Conservation (phyloP, 37 sponge, comb jelly and placozoan species). For the Diacarnus erythraeanus region DNA sequence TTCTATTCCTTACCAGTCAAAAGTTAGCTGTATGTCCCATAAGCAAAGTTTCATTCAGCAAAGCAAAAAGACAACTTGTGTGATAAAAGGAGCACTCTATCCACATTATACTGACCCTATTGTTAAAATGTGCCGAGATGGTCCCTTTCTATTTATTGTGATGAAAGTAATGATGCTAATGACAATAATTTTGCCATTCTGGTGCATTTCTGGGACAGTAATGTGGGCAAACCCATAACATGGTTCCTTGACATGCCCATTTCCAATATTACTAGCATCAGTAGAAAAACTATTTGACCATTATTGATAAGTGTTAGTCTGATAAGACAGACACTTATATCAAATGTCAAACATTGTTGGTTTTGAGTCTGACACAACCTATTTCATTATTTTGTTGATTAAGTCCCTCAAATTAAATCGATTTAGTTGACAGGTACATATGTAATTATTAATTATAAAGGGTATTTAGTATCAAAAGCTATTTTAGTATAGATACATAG, state of each 20-base stretch:
- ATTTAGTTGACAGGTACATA: no score
- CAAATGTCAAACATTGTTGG: conserved; percentile 22
- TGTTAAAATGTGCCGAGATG: not conserved
- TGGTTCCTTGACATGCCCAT: conserved; percentile 45
- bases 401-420: no score
- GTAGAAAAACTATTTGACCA: conserved; percentile 31
- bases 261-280: conserved; percentile 37
- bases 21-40: no score
- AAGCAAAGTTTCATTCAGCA: not conserved
- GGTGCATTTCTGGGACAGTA: conserved; percentile 46
- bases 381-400: conserved; percentile 41
- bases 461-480: no score
- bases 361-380: conserved; percentile 25
- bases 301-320: not conserved
- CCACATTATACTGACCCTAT: no score
- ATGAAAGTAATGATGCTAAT: not conserved
- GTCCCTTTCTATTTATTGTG: conserved; percentile 7
- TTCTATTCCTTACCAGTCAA: no score
- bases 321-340: not conserved
- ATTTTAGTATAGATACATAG: no score
- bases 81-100: not conserved
- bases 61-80: not conserved
- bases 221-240: not conserved
- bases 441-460: no score
- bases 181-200: conserved; percentile 36